Evolutionary conservation across 2,888 invertebrate species (phyloP), one percentile per base, ranked within the genome.

Genomic region (Sepioteuthis lessoniana): DNA sequence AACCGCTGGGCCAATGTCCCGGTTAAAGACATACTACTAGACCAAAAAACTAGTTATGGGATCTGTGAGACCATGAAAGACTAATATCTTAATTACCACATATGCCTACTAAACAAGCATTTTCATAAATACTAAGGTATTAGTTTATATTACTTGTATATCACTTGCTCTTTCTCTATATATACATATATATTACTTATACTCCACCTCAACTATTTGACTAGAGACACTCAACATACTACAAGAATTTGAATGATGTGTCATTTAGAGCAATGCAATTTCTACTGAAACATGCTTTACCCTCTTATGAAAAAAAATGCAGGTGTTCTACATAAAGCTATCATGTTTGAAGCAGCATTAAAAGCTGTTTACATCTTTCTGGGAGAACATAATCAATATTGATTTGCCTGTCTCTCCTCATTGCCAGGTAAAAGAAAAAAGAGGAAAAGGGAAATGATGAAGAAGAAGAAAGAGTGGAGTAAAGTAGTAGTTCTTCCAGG

Each of bases 321-420:
- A 76, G 76, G 76, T 76, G 76, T 76, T 76, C 76, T n/a, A 76
- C 76, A 76, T 35, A n/a, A 13, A n/a, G n/a, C n/a, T 76, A 76
- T 76, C 76, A 76, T 76, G 76, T 76, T 76, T 76, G 76, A 76
- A 76, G 76, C 76, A n/a, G 76, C 76, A 16, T 76, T 76, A n/a
- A 35, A 76, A 76, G 76, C 76, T 76, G 76, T 76, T 76, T 76
- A 76, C 76, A 76, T 76, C 76, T 76, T 76, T 76, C n/a, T 76
- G n/a, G n/a, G 19, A n/a, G 76, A 76, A 76, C n/a, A 76, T 76
- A 76, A 76, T 76, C 76, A 76, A 76, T 76, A 76, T 35, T 76
- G 76, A 76, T 76, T 76, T 8, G 76, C n/a, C 76, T 76, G 76
- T 76, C n/a, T 76, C 4, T 76, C 35, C n/a, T 76, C 76, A 76